Conservation (phyloP, 2,797 vertebrate genomes). For the Enteromius treurensis region DNA sequence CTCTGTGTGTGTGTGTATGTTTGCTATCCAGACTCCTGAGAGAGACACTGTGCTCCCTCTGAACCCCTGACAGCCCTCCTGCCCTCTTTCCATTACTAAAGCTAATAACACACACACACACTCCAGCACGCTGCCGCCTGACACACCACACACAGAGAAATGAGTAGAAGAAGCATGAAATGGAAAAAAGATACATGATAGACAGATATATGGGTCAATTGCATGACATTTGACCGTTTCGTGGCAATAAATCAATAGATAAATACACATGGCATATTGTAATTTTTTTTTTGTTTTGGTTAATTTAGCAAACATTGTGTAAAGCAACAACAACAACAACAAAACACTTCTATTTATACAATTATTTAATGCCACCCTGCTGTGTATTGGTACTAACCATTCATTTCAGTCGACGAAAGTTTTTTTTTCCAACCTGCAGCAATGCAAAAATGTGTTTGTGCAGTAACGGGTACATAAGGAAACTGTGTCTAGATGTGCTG, state of each 20-base stretch:
- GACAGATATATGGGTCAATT: neutral
- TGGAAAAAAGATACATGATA: neutral
- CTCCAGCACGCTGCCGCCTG: conserved; percentile 70
- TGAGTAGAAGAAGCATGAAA: neutral
- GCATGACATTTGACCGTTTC: neutral
- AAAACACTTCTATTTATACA: too few species aligned
- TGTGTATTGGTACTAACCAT: neutral
- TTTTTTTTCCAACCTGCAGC: neutral
- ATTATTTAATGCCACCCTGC: neutral
- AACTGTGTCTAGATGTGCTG: conserved; percentile 71
- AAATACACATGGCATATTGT: neutral
- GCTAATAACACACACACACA: conserved; percentile 76
- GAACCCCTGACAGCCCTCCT: conserved; percentile 73
- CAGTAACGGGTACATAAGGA: conserved; percentile 76
- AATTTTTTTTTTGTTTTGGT: neutral
- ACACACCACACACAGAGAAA: conserved; percentile 64
- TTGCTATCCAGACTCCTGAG: conserved; percentile 33
- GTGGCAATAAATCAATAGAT: neutral
- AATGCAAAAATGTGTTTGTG: conserved; percentile 8
- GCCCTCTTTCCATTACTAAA: conserved; percentile 80
- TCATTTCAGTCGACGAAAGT: neutral
- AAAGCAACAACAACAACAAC: neutral
- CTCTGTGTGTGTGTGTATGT: conserved; percentile 27
- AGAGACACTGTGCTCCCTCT: conserved; percentile 70
- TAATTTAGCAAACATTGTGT: neutral